These are phyloP conservation scores for Papilio xuthus DNA, from an alignment of 1,140 invertebrate genomes.

Conservation along the genomic window DNA sequence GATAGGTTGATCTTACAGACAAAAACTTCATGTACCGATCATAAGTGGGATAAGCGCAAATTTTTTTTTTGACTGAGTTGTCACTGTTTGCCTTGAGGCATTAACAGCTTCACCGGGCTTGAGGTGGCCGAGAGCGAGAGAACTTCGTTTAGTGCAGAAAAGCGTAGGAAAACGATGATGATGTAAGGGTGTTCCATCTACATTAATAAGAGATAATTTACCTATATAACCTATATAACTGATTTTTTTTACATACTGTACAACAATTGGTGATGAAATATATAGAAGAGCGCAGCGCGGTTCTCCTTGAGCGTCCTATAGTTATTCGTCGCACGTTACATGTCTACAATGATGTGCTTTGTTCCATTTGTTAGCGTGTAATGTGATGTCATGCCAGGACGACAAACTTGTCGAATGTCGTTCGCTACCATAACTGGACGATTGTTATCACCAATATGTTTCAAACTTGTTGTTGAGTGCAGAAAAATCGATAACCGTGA, in stretches of 20 bases:
- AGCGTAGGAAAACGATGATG: too few species aligned
- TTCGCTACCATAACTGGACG: constrained; percentile 5
- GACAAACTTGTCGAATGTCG: constrained; percentile 5
- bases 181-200: too few species aligned
- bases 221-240: too few species aligned
- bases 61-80: too few species aligned
- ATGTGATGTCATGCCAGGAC: constrained; percentile 44
- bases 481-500: neutral
- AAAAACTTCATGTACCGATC: too few species aligned
- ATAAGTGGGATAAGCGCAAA: too few species aligned
- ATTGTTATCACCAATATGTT: neutral
- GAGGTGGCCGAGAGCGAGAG: too few species aligned
- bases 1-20: too few species aligned
- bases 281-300: neutral
- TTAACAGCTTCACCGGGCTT: too few species aligned
- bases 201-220: too few species aligned
- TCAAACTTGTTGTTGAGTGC: neutral
- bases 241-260: neutral
- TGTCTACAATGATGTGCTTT: constrained; percentile 49
- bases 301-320: constrained; percentile 41
- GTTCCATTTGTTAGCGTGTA: constrained; percentile 52
- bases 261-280: neutral
- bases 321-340: constrained; percentile 58
- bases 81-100: too few species aligned
- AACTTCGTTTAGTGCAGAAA: too few species aligned